Evolutionary conservation across 2,888 invertebrate species (phyloP), one percentile per base, ranked within the genome.

Genomic region (Hemicrepidius hirtus): DNA sequence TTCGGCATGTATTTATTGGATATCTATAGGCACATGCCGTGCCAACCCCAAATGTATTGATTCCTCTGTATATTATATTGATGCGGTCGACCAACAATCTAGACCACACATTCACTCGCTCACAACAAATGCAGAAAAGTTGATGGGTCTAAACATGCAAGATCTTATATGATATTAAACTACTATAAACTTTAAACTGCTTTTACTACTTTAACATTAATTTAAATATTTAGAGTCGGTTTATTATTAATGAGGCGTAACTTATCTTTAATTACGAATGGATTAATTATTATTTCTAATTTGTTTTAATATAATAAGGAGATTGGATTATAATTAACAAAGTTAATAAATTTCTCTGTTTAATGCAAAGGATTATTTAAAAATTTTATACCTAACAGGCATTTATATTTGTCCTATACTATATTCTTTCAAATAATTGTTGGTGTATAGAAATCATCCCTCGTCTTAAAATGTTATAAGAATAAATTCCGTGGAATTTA

Each of bases 11-110:
- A 79, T 78, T 80, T 80, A 80, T 80, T 80, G 72, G 79, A 75
- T 77, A 73, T 73, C 69, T 78, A 73, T 73, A 71, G 75, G 71
- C 77, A 78, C 77, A 77, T 71, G 78, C 76, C 76, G 77, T 78
- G 75, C 77, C 78, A 74, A 76, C 75, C 77, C 77, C 74, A 75
- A 72, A 72, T 71, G 71, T 77, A 77, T 77, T 73, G 78, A 76
- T 77, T 77, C 74, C 57, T 74, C 64, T 73, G 71, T 68, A 41
- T 63, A 35, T n/a, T n/a, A n/a, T 74, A 76, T 75, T 74, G 71
- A 73, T 76, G 77, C 73, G 77, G 76, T 75, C 71, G 73, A 63
- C 75, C 75, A 62, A 59, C 74, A 73, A 75, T 75, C 70, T 44
- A 67, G 46, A 74, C 69, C 69, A 35, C 63, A 53, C 62, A 46